Evolutionary conservation across 2,888 invertebrate species (phyloP).

Genomic region (Galerucella pusilla): DNA sequence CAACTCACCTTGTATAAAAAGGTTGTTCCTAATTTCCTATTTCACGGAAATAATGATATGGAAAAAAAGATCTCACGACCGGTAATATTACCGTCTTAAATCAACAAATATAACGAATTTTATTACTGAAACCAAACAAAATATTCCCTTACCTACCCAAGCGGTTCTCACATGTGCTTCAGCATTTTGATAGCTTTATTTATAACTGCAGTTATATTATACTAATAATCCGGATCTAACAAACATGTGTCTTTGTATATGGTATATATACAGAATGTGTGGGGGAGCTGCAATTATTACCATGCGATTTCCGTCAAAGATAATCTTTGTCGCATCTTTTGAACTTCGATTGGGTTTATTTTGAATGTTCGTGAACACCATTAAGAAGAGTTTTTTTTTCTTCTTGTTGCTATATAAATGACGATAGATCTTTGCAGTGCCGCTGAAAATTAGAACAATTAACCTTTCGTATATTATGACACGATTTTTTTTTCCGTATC

Average conservation of each 20-base stretch:
- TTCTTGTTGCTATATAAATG: not conserved
- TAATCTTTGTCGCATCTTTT: conserved; percentile 53
- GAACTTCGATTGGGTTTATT: conserved; percentile 52
- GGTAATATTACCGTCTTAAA: conserved; percentile 14
- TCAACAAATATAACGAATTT: conserved; percentile 53
- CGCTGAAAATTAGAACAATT: too few species aligned
- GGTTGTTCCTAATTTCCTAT: not conserved
- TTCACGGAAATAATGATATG: not conserved
- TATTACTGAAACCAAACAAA: conserved; percentile 48
- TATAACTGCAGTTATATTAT: conserved; percentile 52
- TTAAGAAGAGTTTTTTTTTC: conserved; percentile 39
- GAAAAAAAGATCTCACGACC: conserved; percentile 4
- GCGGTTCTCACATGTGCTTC: conserved; percentile 45
- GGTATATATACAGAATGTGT: conserved; percentile 44
- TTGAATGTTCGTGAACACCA: conserved; percentile 43
- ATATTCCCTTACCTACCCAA: conserved; percentile 42
- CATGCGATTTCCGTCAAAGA: conserved; percentile 57
- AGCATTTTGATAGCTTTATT: conserved; percentile 47
- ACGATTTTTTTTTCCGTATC: conserved; percentile 6
- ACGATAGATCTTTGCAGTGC: too few species aligned
- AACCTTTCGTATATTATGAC: not conserved
- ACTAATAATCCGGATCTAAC: conserved; percentile 57
- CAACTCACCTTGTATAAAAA: too few species aligned
- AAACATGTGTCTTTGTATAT: conserved; percentile 52
- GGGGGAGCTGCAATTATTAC: conserved; percentile 49